Evolutionary conservation across 2,113 vertebrate species (phyloP), one percentile per base, ranked within the genome.

Genomic region (Indicator indicator): DNA sequence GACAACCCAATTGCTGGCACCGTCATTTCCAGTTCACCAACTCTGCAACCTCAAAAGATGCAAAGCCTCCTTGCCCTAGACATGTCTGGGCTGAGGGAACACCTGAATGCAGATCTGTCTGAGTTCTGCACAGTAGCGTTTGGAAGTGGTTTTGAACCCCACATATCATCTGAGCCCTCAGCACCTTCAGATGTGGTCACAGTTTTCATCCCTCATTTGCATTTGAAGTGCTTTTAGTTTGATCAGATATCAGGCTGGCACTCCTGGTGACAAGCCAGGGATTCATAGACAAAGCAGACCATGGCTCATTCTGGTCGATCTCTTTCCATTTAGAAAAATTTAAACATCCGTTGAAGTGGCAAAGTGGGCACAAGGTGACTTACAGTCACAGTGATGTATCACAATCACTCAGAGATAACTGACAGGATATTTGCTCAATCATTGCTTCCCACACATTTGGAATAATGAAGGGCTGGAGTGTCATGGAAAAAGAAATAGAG

Each of bases 101-200:
- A 3, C 56, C 36, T 46, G 28, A 4, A 1, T 11, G 40, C 33
- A 62, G 55, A 65, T 28, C 14, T 56, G 72, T n/a, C 38, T 0
- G 0, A 46, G 19, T 30, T 69, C 65, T 48, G 48, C 1, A 0
- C 28, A 18, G 1, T 16, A 48, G 13, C 46, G 16, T 78, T 17
- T 67, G 21, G 8, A 93, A 77, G 60, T 55, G 38, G n/a, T 58
- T 90, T 64, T 59, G 69, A 86, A 52, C 30, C 8, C 46, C 16
- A 9, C 0, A 0, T 32, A 19, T 18, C 2, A 1, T 46, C 44
- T 59, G 38, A 64, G 32, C 7, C 76, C 52, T 65, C 72, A 68
- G 52, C 36, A 60, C 33, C 59, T 86, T 82, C 77, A 76, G 59
- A 62, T 79, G 55, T 15, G 44, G 70, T 79, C 74, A 73, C 44